phyloP scores from a whole-genome alignment of 2,797 vertebrate genomes.

The Notolepis coatsorum region DNA sequence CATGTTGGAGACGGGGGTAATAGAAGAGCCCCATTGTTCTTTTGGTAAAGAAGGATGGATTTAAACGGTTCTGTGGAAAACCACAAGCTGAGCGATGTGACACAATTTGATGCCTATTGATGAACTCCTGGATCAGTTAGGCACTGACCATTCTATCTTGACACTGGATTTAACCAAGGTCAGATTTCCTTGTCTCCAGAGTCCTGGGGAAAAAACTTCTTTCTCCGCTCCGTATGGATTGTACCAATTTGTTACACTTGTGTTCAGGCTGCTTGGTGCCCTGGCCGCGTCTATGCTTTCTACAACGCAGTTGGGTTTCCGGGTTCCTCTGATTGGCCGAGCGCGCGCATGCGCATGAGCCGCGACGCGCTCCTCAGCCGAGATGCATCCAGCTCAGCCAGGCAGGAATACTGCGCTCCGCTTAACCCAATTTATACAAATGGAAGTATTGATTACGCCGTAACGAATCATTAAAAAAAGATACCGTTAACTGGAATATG shows the following conservation, averaged over 20 bases:
- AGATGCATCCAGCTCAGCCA: no score
- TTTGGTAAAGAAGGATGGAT: not conserved
- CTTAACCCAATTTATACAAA: no score
- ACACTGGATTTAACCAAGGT: conserved; percentile 14
- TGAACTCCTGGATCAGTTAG: not conserved
- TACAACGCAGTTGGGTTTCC: no score
- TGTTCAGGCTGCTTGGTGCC: not conserved
- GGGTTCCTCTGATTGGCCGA: no score
- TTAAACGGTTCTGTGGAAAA: not conserved
- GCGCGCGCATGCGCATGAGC: no score
- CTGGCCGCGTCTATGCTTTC: no score
- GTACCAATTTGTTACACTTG: no score
- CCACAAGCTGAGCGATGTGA: not conserved
- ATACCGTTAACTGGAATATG: no score
- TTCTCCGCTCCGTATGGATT: not conserved
- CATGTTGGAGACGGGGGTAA: not conserved
- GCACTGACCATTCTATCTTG: not conserved
- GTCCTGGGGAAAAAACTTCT: not conserved
- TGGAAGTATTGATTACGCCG: no score
- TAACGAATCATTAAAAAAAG: no score
- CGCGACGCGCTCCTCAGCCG: no score
- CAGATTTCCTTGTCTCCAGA: conserved; percentile 12
- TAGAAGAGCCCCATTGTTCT: not conserved
- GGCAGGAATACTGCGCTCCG: no score
- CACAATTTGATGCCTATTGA: conserved; percentile 10